Evolutionary conservation across 2,113 vertebrate species (phyloP).

Genomic region (Zingel zingel): DNA sequence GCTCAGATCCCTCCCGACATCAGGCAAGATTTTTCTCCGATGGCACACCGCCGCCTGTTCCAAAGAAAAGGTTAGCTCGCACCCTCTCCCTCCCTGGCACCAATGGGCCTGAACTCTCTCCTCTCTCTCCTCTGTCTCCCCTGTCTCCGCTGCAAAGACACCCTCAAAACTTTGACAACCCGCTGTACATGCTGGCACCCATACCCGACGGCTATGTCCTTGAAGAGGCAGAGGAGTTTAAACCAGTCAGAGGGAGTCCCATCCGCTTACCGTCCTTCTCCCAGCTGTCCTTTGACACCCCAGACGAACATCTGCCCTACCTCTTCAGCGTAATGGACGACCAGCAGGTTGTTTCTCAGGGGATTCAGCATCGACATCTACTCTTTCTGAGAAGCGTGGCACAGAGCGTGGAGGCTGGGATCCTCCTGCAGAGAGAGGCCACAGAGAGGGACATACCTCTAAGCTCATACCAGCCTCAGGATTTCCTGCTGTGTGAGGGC

Average conservation of each 20-base stretch:
- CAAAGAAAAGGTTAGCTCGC: slow-evolving; percentile 82
- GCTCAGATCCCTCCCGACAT: slow-evolving; percentile 61
- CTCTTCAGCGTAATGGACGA: slow-evolving; percentile 61
- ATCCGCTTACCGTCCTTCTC: slow-evolving; percentile 21
- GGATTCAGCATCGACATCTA: slow-evolving; percentile 74
- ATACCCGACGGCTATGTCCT: neutral
- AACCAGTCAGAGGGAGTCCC: neutral
- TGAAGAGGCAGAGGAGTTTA: slow-evolving; percentile 24
- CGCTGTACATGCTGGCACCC: slow-evolving; percentile 62
- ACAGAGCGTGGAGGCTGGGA: slow-evolving; percentile 50
- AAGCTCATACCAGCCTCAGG: slow-evolving; percentile 60
- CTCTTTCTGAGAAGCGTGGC: slow-evolving; percentile 73
- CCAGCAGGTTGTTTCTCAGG: slow-evolving; percentile 49
- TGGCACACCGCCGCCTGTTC: slow-evolving; percentile 84
- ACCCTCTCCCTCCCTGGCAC: slow-evolving; percentile 77
- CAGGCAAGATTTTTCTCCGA: slow-evolving; percentile 77
- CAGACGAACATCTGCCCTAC: slow-evolving; percentile 68
- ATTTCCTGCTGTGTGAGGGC: slow-evolving; percentile 70
- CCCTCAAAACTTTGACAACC: slow-evolving; percentile 65
- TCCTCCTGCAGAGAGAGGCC: slow-evolving; percentile 48
- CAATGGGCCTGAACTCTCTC: neutral
- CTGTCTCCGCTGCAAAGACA: neutral
- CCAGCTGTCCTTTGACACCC: slow-evolving; percentile 70
- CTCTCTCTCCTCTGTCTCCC: neutral
- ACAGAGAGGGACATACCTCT: slow-evolving; percentile 1